Base-by-base conservation (phyloP, 2,888 invertebrate genomes). In the Drosophila fungiperda region DNA sequence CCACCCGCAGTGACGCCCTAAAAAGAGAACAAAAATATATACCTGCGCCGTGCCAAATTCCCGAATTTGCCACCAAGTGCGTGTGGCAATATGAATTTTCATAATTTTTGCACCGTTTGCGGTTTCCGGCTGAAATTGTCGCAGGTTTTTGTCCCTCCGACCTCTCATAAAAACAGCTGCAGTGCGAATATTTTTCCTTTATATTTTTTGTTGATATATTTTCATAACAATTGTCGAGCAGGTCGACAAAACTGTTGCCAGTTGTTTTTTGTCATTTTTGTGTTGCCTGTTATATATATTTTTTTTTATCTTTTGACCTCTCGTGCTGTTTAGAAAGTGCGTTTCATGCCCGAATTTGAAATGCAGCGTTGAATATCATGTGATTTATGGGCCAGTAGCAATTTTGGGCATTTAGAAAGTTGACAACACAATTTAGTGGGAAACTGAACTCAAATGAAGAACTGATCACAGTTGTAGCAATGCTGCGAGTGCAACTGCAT, bases 81-180 rank as follows among this genome's bases (percentile, higher is more conserved):
- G 80, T 82, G 85, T 75, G 67, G 48, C 80, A 81, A 89, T 90
- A 90, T 91, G 83, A 90, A 90, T 84, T 85, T 91, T 90, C 90
- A 91, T 90, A 90, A 90, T 80, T 90, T 87, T 77, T 75, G 80
- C 88, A 77, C 73, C 70, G 79, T 82, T 70, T 80, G 89, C 85
- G 82, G 80, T 89, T 75, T 79, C 68, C 65, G 76, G 33, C 74
- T 62, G 72, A 52, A 59, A 62, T 71, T 60, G 62, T 57, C 50
- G 58, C 66, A 64, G 29, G 57, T 68, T 65, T 60, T 40, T 67
- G 20, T 62, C 8, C 58, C 40, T 55, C n/a, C 58, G 64, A 80
- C 73, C 72, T 69, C 82, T 72, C 76, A 68, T 87, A 82, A 84
- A 84, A 88, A 67, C 77, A 80, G 82, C 84, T 82, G 87, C 84